Evolutionary conservation across 2,113 vertebrate genomes (phyloP).

Genomic region (Laticauda laticaudata): DNA sequence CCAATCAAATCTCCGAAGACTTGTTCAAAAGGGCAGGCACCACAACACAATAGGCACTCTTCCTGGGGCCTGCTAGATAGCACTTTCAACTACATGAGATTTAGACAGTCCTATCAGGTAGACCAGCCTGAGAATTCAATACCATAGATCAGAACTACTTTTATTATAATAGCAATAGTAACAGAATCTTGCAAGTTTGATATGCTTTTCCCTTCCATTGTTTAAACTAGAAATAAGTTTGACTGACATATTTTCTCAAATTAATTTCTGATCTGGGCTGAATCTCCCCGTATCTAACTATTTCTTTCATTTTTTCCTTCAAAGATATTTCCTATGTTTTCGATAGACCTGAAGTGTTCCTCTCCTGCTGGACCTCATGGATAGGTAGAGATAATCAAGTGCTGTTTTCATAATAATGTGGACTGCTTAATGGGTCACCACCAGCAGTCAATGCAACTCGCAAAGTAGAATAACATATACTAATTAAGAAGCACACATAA

Average conservation of each 20-base stretch:
- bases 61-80: background rate
- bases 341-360: background rate
- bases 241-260: too few species aligned
- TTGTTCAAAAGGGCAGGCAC: background rate
- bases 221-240: too few species aligned
- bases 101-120: background rate
- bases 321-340: too few species aligned
- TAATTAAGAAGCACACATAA: too few species aligned
- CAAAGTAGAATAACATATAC: background rate
- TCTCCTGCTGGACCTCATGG: background rate
- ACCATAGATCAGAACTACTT: background rate
- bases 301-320: too few species aligned
- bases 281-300: too few species aligned
- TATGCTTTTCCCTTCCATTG: too few species aligned
- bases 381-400: background rate
- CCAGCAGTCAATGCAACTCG: background rate
- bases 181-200: background rate
- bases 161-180: background rate
- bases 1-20: background rate
- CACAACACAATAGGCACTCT: background rate
- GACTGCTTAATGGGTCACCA: background rate
- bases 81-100: background rate
- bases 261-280: too few species aligned
- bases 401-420: background rate
- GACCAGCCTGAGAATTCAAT: background rate